Percentiles rank a stretch among this genome's conserved stretches.
Evolutionary conservation across 2,888 invertebrate species (phyloP).

Genomic region (Troglohyphantes excavatus): DNA sequence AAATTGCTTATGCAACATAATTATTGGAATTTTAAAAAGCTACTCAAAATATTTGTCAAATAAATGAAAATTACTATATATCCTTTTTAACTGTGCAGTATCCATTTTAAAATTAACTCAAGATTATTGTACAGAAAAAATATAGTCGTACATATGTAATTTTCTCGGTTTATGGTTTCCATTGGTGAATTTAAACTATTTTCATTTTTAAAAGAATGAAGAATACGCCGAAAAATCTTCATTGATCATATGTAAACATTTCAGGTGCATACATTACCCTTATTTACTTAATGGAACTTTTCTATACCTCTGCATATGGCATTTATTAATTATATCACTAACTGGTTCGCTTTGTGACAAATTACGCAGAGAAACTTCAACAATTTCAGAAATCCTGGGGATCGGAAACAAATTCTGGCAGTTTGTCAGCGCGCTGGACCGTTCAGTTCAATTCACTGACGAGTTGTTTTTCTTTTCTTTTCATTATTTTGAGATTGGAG

Average conservation of each 20-base stretch:
- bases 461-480: not conserved
- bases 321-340: not conserved
- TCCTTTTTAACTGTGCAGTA: no score
- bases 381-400: not conserved
- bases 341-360: not conserved
- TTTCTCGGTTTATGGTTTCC: no score
- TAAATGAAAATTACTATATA: no score
- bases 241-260: not conserved
- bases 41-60: no score
- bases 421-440: not conserved
- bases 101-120: no score
- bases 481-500: not conserved
- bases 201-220: no score
- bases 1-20: no score
- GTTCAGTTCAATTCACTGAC: not conserved
- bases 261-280: not conserved
- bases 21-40: no score
- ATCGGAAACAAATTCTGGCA: not conserved
- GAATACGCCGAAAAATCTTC: not conserved
- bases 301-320: not conserved
- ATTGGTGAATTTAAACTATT: no score
- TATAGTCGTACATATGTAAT: no score
- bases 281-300: constrained; percentile 27
- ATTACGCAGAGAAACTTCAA: not conserved
- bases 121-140: no score